Percentiles rank a stretch among this genome's conserved stretches.
These are phyloP conservation scores for Bettongia penicillata DNA, from an alignment of 2,113 vertebrate genomes.

Conservation along the genomic window DNA sequence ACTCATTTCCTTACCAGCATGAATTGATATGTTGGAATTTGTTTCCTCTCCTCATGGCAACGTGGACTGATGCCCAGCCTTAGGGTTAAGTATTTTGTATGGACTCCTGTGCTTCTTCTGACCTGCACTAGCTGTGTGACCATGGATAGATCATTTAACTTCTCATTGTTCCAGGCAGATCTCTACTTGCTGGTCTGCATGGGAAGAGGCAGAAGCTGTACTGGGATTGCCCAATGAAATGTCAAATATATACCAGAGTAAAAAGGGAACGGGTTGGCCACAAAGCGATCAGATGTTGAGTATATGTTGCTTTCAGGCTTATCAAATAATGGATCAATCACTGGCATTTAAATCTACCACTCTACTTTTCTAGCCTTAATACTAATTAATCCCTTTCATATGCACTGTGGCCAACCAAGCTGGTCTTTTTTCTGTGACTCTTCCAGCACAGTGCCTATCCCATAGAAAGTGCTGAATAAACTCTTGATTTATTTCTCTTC, in stretches of 20 bases:
- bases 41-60: background rate
- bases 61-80: background rate
- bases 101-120: no score
- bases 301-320: background rate
- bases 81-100: background rate
- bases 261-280: background rate
- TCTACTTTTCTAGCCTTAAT: background rate
- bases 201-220: background rate
- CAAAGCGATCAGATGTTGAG: background rate
- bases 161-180: no score
- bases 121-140: no score
- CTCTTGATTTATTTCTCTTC: background rate
- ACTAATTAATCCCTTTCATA: background rate
- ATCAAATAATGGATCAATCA: background rate
- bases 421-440: no score
- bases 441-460: background rate
- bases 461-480: background rate
- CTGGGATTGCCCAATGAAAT: background rate
- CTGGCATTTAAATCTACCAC: background rate
- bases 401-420: background rate
- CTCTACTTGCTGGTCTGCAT: no score
- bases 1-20: constrained; percentile 1
- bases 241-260: background rate
- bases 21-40: constrained; percentile 38
- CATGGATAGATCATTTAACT: no score